Base-by-base conservation (phyloP, 2,888 invertebrate genomes). In the Drosophila atroscutellata region DNA sequence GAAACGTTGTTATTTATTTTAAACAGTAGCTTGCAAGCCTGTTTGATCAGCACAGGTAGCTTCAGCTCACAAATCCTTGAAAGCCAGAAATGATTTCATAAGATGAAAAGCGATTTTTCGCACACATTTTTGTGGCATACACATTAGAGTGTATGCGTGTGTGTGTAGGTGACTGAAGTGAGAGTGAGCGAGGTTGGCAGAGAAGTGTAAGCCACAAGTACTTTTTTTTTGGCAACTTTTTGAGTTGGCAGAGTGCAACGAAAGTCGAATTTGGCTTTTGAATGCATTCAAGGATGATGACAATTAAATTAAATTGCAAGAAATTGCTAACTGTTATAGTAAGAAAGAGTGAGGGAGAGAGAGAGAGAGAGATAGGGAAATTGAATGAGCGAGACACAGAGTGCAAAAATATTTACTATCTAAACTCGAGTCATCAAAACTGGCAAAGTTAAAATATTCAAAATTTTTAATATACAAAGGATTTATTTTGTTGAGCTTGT, bases 1-100 rank as follows among this genome's bases (percentile, higher is more conserved):
- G 65, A 64, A 74, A 70, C 70, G 76, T 74, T 87, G 77, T 89
- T 89, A 90, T 88, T 88, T 88, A 90, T 88, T 88, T 90, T 88
- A 88, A 88, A 79, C 81, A 81, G 86, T 76, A 58, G 68, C 80
- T 76, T 72, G 60, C 61, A 75, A 74, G 54, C 49, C 65, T 57
- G 73, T 55, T 24, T 61, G 74, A 72, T 70, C 71, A 74, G 72
- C 62, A 56, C 62, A 75, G 78, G 78, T 68, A 51, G 49, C 54
- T 55, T 42, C 65, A 65, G 72, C 70, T 74, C 77, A 69, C 71
- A 90, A 90, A 84, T 89, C 81, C 80, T 80, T 79, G 81, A 78
- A 81, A 83, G 74, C 72, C 80, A 81, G 73, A 78, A 83, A 88
- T 78, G 77, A 83, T 88, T 89, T 83, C 71, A 81, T 81, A 83